Percentiles rank a stretch among this genome's conserved stretches.
Conservation (phyloP, 2,888 invertebrate species). For the Ceraclea dissimilis region DNA sequence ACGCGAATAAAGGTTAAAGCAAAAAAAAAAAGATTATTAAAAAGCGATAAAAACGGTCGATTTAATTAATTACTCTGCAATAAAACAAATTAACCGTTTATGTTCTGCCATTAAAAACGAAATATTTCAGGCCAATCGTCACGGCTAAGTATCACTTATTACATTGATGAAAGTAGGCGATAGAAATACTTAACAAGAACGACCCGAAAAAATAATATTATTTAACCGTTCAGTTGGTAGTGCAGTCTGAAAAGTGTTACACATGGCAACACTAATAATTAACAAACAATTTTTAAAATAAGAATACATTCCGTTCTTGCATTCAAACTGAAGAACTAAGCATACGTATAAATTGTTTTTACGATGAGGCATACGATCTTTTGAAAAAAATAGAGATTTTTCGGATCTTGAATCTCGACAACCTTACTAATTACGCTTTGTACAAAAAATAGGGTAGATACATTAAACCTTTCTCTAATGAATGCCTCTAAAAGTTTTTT, state of each 20-base stretch:
- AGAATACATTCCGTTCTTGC: too few relatives aligned
- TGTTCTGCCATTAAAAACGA: slow-evolving; percentile 3
- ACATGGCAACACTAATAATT: background rate
- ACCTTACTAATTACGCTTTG: too few relatives aligned
- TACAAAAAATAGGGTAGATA: too few relatives aligned
- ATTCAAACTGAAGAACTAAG: too few relatives aligned
- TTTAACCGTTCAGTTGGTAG: background rate
- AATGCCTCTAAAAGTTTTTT: too few relatives aligned
- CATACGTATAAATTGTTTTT: too few relatives aligned
- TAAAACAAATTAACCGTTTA: slow-evolving; percentile 1
- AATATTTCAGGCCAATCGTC: slow-evolving; percentile 16
- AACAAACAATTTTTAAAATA: too few relatives aligned
- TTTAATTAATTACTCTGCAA: background rate
- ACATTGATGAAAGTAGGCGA: slow-evolving; percentile 14
- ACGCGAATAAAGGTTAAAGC: background rate
- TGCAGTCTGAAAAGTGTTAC: background rate
- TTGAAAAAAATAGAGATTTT: too few relatives aligned
- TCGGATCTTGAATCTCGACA: too few relatives aligned
- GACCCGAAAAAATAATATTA: background rate
- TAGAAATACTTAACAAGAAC: background rate
- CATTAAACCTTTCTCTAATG: too few relatives aligned
- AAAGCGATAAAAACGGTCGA: slow-evolving; percentile 1
- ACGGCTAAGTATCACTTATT: slow-evolving; percentile 4
- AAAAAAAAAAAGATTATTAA: background rate
- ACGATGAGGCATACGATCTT: too few relatives aligned